Conservation (phyloP, 2,888 invertebrate species). For the Eugnorisma glareosa region DNA sequence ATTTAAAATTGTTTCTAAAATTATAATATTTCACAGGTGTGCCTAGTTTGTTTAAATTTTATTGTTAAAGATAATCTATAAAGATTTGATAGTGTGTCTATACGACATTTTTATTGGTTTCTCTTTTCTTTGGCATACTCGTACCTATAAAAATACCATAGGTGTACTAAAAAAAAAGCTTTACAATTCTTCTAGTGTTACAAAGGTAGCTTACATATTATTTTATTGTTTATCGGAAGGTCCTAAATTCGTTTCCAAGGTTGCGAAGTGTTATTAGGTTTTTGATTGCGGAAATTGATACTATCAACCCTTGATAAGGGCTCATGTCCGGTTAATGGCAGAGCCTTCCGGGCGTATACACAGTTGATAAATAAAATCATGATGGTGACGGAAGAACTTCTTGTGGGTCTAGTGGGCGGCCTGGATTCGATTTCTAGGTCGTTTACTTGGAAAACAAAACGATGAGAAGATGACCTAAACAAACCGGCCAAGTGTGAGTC, state of each 20-base stretch:
- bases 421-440: no score
- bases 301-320: slow-evolving; percentile 10
- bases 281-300: slow-evolving; percentile 36
- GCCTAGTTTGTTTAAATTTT: neutral
- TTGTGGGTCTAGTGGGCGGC: neutral
- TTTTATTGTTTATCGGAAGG: neutral
- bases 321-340: slow-evolving; percentile 7
- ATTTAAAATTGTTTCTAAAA: no score
- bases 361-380: slow-evolving; percentile 9
- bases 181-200: neutral
- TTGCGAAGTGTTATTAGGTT: slow-evolving; percentile 15
- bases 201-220: neutral
- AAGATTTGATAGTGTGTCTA: neutral
- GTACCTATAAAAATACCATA: neutral
- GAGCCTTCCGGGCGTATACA: neutral
- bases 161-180: neutral
- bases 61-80: neutral
- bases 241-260: slow-evolving; percentile 14
- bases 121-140: neutral
- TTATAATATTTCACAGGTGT: no score
- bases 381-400: neutral
- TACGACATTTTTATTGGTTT: neutral
- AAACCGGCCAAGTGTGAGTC: no score
- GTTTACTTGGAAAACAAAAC: neutral
- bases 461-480: no score